A percentile compares a stretch with the other conserved stretches of the same genome.
Conservation (phyloP, 2,113 vertebrate genomes). For the Pterocles burchelli region DNA sequence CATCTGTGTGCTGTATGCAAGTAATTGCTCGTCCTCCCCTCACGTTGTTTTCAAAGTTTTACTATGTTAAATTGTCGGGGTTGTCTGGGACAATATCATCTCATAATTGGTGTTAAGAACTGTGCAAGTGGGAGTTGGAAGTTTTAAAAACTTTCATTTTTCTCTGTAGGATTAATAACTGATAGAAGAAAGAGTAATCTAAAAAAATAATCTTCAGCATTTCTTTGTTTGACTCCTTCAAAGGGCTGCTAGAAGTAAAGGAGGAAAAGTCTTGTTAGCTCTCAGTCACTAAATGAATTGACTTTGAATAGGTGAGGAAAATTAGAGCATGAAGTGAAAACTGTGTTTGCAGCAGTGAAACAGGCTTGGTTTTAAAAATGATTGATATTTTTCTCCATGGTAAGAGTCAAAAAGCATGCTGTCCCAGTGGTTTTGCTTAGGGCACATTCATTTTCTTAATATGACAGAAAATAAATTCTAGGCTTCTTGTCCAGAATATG, state of each 20-base stretch:
- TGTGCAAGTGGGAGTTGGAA: neutral
- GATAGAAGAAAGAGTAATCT: neutral
- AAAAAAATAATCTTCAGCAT: neutral
- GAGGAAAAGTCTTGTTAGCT: neutral
- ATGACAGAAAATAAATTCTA: neutral
- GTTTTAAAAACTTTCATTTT: neutral
- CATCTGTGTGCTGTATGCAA: neutral
- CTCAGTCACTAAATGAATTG: neutral
- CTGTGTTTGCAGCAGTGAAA: neutral
- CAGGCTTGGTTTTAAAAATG: neutral
- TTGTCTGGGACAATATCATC: neutral
- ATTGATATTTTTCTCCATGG: neutral
- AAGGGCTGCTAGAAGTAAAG: neutral
- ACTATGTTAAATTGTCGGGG: neutral
- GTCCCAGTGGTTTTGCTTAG: neutral
- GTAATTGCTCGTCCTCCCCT: neutral
- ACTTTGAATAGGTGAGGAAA: neutral
- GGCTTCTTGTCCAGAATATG: neutral
- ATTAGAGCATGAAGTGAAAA: neutral
- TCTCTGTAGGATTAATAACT: neutral
- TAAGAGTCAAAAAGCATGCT: neutral
- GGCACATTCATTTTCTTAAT: neutral
- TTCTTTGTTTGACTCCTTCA: neutral
- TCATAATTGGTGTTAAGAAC: neutral
- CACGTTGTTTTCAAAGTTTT: neutral